Evolutionary conservation across 2,797 vertebrate genomes (phyloP).

Genomic region (Lithobates sylvaticus): DNA sequence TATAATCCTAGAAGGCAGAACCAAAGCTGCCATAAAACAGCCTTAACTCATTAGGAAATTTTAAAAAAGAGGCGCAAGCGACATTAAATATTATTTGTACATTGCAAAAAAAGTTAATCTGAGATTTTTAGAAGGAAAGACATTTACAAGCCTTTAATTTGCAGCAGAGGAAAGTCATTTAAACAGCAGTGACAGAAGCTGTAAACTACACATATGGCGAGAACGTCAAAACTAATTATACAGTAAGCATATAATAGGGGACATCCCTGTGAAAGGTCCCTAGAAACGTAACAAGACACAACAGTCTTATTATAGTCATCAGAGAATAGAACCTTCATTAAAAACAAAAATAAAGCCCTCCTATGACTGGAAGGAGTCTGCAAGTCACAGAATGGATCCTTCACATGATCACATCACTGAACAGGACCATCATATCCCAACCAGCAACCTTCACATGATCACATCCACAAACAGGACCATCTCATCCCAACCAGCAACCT

Average conservation of each 20-base stretch:
- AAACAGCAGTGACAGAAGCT: constrained; percentile 7
- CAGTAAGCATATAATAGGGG: not conserved
- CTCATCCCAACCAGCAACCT: too few species aligned
- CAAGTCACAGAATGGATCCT: not conserved
- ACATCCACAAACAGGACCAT: too few species aligned
- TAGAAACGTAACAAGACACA: constrained; percentile 1
- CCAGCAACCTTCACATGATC: too few species aligned
- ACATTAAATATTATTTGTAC: not conserved
- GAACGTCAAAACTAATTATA: constrained; percentile 20
- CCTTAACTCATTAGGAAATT: not conserved
- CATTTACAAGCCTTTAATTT: not conserved
- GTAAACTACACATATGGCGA: not conserved
- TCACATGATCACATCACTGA: not conserved
- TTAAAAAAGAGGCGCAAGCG: not conserved
- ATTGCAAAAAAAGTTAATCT: not conserved
- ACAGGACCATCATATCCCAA: not conserved
- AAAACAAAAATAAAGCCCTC: not conserved
- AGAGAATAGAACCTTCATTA: constrained; percentile 2
- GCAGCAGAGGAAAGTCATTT: not conserved
- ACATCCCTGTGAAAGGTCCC: not conserved
- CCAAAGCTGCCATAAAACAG: not conserved
- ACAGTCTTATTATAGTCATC: not conserved
- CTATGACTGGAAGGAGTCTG: not conserved
- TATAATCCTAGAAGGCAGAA: constrained; percentile 20
- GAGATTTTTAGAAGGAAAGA: not conserved